phyloP scores from a whole-genome alignment of 53 echinoderm and acorn worm species.

The Antedon mediterranea region DNA sequence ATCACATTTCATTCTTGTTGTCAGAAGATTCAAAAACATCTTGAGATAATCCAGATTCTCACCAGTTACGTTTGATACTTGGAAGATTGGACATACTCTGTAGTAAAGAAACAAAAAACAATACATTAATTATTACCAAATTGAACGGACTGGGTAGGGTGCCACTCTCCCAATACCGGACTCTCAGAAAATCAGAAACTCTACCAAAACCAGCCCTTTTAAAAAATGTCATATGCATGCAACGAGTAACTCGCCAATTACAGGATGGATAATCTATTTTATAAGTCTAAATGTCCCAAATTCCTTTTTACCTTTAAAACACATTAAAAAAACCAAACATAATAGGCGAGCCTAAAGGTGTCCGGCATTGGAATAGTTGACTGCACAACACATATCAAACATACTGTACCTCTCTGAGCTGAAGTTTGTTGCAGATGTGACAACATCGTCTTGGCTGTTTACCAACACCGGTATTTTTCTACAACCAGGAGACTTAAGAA shows the following conservation, averaged over 20 bases:
- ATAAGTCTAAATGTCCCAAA: no score
- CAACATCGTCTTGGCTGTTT: constrained; percentile 84
- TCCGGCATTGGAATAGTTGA: no score
- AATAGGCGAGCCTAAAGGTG: no score
- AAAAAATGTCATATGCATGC: no score
- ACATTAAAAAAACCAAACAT: no score
- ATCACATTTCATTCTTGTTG: constrained; percentile 66
- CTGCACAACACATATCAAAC: no score
- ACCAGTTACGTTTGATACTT: constrained; percentile 92
- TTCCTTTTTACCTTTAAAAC: no score
- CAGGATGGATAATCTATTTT: no score
- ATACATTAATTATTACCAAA: not conserved
- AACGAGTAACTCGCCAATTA: no score
- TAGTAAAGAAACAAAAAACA: not conserved
- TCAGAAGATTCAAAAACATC: constrained; percentile 84
- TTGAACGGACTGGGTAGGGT: not conserved
- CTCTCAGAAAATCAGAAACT: no score
- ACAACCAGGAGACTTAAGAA: constrained; percentile 95
- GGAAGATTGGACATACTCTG: constrained; percentile 98
- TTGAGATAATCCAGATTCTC: constrained; percentile 80
- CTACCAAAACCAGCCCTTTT: no score
- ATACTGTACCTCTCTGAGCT: constrained; percentile 76
- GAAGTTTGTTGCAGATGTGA: constrained; percentile 94
- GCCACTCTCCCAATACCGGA: no score
- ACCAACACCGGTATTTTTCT: constrained; percentile 92